A percentile compares a stretch with the other conserved stretches of the same genome.
Conservation (phyloP, 2,888 invertebrate genomes). For the Hartigia nigra region DNA sequence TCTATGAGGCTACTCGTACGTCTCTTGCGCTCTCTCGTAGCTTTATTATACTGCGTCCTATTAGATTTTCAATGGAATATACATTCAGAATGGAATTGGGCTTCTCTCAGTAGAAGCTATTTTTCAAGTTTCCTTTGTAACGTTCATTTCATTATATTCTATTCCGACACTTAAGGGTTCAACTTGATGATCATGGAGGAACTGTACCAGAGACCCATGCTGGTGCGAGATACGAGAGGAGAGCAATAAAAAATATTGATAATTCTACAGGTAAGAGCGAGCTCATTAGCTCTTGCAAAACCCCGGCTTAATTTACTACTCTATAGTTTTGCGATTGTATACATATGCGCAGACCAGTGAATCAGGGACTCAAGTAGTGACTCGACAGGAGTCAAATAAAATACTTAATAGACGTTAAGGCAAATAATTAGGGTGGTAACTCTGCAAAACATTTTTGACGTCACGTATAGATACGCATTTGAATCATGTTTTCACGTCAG, state of each 20-base stretch:
- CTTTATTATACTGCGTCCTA: not conserved
- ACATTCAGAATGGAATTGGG: not conserved
- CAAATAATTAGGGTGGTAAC: not conserved
- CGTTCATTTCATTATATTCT: not conserved
- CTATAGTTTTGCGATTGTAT: not conserved
- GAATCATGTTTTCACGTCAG: not conserved
- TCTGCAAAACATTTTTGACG: not conserved
- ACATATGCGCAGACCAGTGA: not conserved
- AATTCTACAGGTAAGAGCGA: no score
- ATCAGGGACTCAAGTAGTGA: not conserved
- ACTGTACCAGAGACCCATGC: no score
- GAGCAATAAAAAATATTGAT: no score
- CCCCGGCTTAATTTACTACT: not conserved
- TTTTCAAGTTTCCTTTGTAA: not conserved
- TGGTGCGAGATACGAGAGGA: no score
- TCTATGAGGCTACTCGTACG: conserved; percentile 10
- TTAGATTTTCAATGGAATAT: not conserved
- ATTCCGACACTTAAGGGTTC: no score
- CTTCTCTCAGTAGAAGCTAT: not conserved
- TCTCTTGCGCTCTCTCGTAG: not conserved
- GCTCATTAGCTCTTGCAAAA: no score
- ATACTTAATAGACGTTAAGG: not conserved
- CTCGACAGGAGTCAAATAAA: not conserved
- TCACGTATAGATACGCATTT: not conserved
- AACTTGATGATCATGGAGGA: no score